phyloP scores from a whole-genome alignment of 2,113 vertebrate genomes.

The Bettongia penicillata region DNA sequence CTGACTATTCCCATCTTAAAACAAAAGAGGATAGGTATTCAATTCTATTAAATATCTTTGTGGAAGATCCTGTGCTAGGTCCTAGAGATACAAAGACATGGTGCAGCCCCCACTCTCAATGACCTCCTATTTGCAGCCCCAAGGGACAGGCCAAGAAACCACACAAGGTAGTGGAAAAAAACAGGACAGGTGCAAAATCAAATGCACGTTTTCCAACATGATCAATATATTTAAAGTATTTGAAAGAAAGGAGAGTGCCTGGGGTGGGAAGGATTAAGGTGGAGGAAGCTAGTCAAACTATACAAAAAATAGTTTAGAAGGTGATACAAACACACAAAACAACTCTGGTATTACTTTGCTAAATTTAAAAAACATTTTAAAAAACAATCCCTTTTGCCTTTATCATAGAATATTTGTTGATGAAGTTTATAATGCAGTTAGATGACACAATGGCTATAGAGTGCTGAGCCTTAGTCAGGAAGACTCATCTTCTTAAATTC shows the following conservation, averaged over 20 bases:
- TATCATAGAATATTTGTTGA: background rate
- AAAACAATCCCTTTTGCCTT: background rate
- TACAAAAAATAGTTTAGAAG: background rate
- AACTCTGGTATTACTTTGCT: background rate
- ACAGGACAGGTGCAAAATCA: background rate
- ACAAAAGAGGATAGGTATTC: background rate
- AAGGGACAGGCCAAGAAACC: background rate
- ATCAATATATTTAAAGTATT: background rate
- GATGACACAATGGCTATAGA: background rate
- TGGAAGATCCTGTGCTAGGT: background rate
- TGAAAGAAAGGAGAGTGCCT: background rate
- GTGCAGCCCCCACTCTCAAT: background rate
- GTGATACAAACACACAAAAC: background rate
- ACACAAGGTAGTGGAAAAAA: background rate
- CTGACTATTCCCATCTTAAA: constrained; percentile 4
- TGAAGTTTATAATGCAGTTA: background rate
- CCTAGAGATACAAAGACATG: background rate
- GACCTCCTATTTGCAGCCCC: background rate
- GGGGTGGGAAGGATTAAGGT: too few relatives aligned
- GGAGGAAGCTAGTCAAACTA: background rate
- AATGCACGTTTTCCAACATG: background rate
- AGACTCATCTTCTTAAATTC: background rate
- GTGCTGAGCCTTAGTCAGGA: background rate
- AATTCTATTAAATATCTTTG: background rate
- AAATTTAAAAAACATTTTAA: background rate